Base-by-base conservation (phyloP, 2,113 vertebrate species). In the Rhagologus leucostigma region DNA sequence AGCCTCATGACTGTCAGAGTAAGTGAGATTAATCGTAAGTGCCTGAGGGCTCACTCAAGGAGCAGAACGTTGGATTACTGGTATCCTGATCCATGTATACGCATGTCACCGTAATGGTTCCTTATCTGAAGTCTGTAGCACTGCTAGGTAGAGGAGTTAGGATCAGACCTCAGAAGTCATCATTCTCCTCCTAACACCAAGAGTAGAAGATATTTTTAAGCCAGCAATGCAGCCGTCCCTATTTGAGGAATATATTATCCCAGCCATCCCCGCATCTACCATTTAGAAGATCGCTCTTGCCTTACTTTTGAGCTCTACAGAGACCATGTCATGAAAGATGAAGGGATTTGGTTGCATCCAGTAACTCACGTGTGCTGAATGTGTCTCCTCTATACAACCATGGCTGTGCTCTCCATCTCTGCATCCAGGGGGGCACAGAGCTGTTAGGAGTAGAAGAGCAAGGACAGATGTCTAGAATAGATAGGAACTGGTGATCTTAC, bases 361-460 rank as follows among this genome's bases (percentile, higher is more conserved):
- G 33, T 30, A 55, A 70, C 18, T 37, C 41, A 17, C 0, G 0
- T 30, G 19, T 27, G 17, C 27, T 26, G 52, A 59, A 39, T 47
- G 16, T 21, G 3, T 35, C 30, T 73, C 35, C n/a, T 65, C 55
- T 17, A 1, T 6, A 42, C 39, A 46, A 13, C n/a, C 41, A 19
- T 16, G 14, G 29, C 0, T 0, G 4, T 69, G 42, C 32, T 60
- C 37, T 62, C 55, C 57, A 4, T 16, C 46, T 86, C 68, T 5
- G 3, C 76, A 68, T 24, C 30, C 68, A 35, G 42, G 4, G 0
- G 1, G 1, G 1, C 39, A 49, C 2, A 59, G 41, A 53, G 60
- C 65, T 56, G 11, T 21, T 33, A 33, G 11, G 22, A 85, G 16
- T 3, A 68, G 21, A 62, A 70, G 46, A 67, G 44, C 76, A 84